A percentile compares a stretch with the other conserved stretches of the same genome.
Conservation (phyloP, 1,140 invertebrate species). For the Cotesia chilonis region DNA sequence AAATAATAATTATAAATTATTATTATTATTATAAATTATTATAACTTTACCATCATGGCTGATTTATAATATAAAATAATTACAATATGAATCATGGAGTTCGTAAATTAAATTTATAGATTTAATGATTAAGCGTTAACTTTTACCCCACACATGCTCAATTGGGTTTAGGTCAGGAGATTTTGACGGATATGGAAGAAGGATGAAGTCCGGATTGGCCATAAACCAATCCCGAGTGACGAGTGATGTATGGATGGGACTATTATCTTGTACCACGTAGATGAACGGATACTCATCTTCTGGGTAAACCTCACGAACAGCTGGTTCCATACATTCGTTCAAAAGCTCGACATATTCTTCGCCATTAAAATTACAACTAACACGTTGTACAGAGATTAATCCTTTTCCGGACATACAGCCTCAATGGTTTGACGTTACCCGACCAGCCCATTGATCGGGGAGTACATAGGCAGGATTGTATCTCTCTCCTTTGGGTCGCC, state of each 20-base stretch:
- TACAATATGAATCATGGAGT: too few species aligned
- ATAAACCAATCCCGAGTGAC: neutral
- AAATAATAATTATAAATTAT: too few species aligned
- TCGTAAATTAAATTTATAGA: too few species aligned
- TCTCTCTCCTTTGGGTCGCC: too few species aligned
- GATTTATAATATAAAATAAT: too few species aligned
- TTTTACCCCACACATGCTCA: too few species aligned
- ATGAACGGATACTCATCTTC: constrained; percentile 4
- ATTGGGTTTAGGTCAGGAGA: neutral
- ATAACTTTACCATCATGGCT: too few species aligned
- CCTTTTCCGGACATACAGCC: neutral
- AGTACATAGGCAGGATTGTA: neutral
- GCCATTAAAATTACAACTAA: neutral
- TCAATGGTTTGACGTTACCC: neutral
- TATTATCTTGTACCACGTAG: neutral
- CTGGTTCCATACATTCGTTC: constrained; percentile 8
- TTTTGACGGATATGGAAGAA: neutral
- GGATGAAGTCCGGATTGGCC: constrained; percentile 3
- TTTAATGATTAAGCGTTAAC: too few species aligned
- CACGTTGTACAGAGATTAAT: neutral
- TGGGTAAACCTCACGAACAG: constrained; percentile 1
- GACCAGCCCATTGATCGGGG: neutral
- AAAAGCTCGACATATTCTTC: neutral
- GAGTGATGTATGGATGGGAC: neutral
- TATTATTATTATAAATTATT: too few species aligned